Base-by-base conservation (phyloP, 1,140 invertebrate genomes). In the Notospermus geniculatus region DNA sequence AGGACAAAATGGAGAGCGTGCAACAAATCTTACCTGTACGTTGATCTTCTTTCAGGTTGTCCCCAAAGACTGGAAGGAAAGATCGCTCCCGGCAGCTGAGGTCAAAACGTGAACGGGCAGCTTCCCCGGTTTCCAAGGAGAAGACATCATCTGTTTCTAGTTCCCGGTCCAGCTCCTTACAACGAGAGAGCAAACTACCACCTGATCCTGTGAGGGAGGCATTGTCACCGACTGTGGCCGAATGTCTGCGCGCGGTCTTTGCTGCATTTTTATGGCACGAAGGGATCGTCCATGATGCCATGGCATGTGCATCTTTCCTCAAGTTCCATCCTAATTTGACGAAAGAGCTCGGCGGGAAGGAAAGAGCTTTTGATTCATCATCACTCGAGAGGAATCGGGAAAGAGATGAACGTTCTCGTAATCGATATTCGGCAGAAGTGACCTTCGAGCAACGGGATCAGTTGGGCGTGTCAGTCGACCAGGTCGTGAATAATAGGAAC, bases 231-330 rank as follows among this genome's bases (percentile, higher is more conserved):
- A 93, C 92, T 0, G 88, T 95, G 19, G 94, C 93, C 0, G 94
- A 98, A 78, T 91, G 92, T 71, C 80, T 96, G 2, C 84, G 96
- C 5, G 91, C 93, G 0, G 90, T 97, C 0, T 99, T 98, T 82
- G 94, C 95, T 0, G 93, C 95, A 0, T 90, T 97, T 71, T 80
- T 98, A 1, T 98, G 95, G 95, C 95, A 98, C 79, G 94, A 97
- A 84, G 94, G 92, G 1, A 90, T 98, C 45, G 92, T 97, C 0
- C 93, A 97, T 77, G 95, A 98, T 79, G 94, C 94, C 4, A 97
- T 98, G 89, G 93, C 95, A 0, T 95, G 93, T 75, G 93, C 95
- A 0, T 93, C 94, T 2, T 98, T 94, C 75, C 83, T 98, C 0
- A 96, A 96, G 81, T 97, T 97, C 76, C 93, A 97, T 79, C 93